These are phyloP conservation scores for Crambe crambe DNA, from an alignment of 37 sponge, comb jelly and placozoan species.

Conservation along the genomic window DNA sequence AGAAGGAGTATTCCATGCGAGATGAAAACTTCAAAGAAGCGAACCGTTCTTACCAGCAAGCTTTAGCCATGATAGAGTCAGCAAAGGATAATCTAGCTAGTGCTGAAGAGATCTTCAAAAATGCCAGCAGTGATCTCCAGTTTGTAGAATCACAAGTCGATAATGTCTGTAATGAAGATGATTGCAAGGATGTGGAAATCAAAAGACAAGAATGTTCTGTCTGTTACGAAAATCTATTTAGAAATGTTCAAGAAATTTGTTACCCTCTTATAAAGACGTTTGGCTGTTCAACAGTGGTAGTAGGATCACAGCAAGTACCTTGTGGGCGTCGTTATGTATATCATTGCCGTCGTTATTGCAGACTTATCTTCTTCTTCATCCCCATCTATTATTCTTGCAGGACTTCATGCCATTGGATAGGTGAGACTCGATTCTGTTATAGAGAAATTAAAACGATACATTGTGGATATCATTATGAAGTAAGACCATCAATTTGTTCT, in stretches of 20 bases:
- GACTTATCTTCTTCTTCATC: too few species aligned
- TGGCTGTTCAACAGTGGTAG: too few species aligned
- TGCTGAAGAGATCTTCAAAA: not conserved
- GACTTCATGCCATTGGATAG: too few species aligned
- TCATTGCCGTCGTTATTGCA: too few species aligned
- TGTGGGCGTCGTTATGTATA: too few species aligned
- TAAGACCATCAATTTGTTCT: too few species aligned
- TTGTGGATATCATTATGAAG: too few species aligned
- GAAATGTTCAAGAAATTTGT: not conserved
- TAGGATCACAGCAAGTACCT: too few species aligned
- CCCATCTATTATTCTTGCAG: too few species aligned
- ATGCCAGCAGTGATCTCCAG: conserved; percentile 2
- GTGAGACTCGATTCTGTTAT: too few species aligned
- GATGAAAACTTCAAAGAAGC: conserved; percentile 3
- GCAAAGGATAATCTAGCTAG: conserved; percentile 5
- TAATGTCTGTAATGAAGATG: conserved; percentile 5
- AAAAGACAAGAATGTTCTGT: not conserved
- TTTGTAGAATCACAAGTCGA: not conserved
- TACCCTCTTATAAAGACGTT: not conserved
- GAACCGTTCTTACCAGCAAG: not conserved
- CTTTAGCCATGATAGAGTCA: not conserved
- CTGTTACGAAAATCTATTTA: conserved; percentile 6
- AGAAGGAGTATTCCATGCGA: not conserved
- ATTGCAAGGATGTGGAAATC: not conserved
- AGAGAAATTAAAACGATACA: too few species aligned